Conservation (phyloP, 2,888 invertebrate species). For the Antheraea yamamai region DNA sequence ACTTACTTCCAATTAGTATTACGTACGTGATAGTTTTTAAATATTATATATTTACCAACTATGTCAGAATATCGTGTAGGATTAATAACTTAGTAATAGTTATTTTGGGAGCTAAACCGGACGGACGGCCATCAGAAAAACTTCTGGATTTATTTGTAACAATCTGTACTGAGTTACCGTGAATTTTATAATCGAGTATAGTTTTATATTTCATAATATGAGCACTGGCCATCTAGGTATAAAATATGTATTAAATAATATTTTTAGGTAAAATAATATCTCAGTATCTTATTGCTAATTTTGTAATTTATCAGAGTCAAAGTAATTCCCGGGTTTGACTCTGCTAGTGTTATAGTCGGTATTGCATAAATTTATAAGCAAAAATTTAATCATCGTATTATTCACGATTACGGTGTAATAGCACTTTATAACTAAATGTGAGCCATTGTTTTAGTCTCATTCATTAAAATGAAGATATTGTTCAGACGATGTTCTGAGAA, state of each 20-base stretch:
- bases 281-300: neutral
- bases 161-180: too few relatives aligned
- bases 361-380: neutral
- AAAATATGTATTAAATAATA: neutral
- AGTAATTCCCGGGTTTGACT: neutral
- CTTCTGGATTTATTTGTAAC: too few relatives aligned
- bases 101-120: too few relatives aligned
- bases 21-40: too few relatives aligned
- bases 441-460: slow-evolving; percentile 1
- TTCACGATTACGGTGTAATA: neutral
- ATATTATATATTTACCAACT: too few relatives aligned
- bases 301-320: neutral
- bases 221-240: neutral
- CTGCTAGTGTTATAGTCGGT: neutral
- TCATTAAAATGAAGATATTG: slow-evolving; percentile 7
- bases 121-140: too few relatives aligned
- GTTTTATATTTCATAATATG: too few relatives aligned
- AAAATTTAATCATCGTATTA: neutral
- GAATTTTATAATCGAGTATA: too few relatives aligned
- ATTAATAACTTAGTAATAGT: too few relatives aligned
- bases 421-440: neutral
- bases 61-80: too few relatives aligned
- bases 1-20: too few relatives aligned
- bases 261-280: neutral
- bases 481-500: neutral